These are phyloP conservation scores for Damaliscus lunatus DNA, from an alignment of 2,113 vertebrate genomes.

Conservation along the genomic window DNA sequence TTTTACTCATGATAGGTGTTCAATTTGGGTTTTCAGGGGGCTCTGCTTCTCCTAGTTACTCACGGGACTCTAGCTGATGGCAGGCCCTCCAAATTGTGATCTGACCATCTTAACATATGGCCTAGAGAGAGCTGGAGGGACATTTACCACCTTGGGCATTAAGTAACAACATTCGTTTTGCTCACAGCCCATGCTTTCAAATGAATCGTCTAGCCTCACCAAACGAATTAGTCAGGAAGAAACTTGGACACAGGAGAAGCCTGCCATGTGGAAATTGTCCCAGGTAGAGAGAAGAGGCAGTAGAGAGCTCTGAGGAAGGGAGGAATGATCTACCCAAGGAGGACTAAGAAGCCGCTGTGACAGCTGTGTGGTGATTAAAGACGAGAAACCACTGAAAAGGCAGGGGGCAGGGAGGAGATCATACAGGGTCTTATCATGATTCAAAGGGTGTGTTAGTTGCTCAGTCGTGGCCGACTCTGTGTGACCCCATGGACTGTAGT, in stretches of 20 bases:
- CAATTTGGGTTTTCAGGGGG: background rate
- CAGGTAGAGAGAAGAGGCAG: background rate
- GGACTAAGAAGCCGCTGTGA: background rate
- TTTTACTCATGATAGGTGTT: background rate
- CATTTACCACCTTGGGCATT: background rate
- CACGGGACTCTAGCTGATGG: background rate
- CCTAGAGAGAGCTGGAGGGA: background rate
- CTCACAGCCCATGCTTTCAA: background rate
- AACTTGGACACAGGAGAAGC: background rate
- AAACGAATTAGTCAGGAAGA: background rate
- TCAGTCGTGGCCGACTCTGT: background rate
- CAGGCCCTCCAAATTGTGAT: background rate
- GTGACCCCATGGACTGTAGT: background rate
- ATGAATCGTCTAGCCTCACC: background rate
- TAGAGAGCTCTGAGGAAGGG: background rate
- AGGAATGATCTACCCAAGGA: background rate
- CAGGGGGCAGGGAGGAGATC: background rate
- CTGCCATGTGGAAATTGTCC: background rate
- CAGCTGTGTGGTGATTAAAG: background rate
- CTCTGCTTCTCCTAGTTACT: background rate
- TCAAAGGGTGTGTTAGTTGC: background rate
- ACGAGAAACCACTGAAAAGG: background rate
- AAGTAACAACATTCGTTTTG: background rate
- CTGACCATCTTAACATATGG: background rate
- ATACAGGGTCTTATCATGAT: background rate